Evolutionary conservation across 53 echinoderm and acorn worm genomes (phyloP).

Genomic region (Crossaster papposus): DNA sequence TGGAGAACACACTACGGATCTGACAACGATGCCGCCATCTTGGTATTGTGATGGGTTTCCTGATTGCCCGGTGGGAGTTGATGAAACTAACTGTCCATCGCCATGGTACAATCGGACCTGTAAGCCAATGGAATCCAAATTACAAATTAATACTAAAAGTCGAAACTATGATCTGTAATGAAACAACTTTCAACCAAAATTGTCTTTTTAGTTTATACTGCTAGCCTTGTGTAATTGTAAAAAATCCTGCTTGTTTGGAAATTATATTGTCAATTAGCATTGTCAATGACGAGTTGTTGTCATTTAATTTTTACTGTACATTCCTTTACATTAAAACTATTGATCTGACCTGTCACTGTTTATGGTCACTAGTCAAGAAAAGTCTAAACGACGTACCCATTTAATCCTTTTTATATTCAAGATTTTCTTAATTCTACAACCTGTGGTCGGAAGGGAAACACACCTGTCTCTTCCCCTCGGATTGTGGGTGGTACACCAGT

Average conservation of each 20-base stretch:
- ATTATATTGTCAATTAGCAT: too few species aligned
- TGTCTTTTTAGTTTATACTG: not conserved
- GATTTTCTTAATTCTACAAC: slow-evolving; percentile 66
- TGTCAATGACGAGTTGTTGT: too few species aligned
- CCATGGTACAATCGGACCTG: slow-evolving; percentile 16
- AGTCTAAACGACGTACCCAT: not conserved
- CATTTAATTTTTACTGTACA: too few species aligned
- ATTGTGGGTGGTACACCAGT: slow-evolving; percentile 76
- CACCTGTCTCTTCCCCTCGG: not conserved
- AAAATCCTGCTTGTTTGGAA: too few species aligned
- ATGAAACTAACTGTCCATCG: slow-evolving; percentile 22
- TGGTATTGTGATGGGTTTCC: slow-evolving; percentile 56
- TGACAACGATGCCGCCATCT: slow-evolving; percentile 20
- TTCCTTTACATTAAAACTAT: too few species aligned
- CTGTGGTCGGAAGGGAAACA: slow-evolving; percentile 65
- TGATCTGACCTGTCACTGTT: too few species aligned
- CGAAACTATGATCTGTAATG: not conserved
- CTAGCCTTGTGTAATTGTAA: too few species aligned
- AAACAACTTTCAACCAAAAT: not conserved
- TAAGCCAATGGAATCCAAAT: not conserved
- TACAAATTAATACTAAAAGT: not conserved
- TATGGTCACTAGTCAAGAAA: too few species aligned
- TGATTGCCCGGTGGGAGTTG: slow-evolving; percentile 54
- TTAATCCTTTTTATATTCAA: not conserved
- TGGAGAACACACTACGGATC: not conserved